These are phyloP conservation scores for Malaclemys terrapin DNA, from an alignment of 2,113 vertebrate genomes.

Conservation along the genomic window DNA sequence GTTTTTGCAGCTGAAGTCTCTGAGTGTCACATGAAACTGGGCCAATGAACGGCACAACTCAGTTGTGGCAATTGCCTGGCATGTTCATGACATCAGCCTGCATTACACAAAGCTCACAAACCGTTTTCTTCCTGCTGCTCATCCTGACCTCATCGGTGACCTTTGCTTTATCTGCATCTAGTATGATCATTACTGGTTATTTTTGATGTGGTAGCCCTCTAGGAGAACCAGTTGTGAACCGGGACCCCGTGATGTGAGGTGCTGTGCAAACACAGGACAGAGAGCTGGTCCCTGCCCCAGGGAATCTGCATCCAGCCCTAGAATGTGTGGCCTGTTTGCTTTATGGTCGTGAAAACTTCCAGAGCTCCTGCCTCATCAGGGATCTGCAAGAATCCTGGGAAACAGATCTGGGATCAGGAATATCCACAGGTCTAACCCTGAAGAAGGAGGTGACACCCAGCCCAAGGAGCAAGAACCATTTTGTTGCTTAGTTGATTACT, in stretches of 20 bases:
- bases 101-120: neutral
- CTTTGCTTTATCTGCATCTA: neutral
- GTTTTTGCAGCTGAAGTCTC: rapidly evolving
- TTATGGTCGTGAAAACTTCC: neutral
- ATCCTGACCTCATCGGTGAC: neutral
- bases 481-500: no score
- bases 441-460: neutral
- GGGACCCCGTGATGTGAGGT: neutral
- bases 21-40: neutral
- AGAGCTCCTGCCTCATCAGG: neutral
- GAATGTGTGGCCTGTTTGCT: neutral
- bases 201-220: neutral
- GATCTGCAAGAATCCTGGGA: neutral
- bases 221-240: no score
- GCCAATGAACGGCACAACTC: neutral
- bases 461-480: neutral
- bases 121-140: neutral
- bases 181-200: neutral
- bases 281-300: neutral
- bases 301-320: neutral
- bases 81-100: neutral
- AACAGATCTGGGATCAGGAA: neutral
- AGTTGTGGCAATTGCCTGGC: rapidly evolving
- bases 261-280: neutral
- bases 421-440: no score